Conservation (phyloP, 2,888 invertebrate genomes). For the Monoplex corrugatus region DNA sequence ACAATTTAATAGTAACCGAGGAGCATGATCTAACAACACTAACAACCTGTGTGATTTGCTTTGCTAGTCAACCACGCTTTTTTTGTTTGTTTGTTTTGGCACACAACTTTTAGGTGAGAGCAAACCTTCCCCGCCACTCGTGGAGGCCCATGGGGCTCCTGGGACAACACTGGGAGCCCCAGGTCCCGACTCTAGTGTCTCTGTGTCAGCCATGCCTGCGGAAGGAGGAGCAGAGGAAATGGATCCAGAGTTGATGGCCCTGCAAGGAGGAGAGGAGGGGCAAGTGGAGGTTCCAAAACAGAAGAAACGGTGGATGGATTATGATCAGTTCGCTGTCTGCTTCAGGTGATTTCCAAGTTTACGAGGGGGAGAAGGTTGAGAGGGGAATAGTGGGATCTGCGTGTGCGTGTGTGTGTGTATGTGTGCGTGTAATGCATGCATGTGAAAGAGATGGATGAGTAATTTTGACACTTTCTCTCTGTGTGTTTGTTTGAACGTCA, state of each 20-base stretch:
- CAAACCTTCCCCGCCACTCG: neutral
- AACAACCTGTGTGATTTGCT: too few relatives aligned
- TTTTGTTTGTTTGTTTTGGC: too few relatives aligned
- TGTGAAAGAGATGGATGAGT: too few relatives aligned
- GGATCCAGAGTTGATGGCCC: constrained; percentile 46
- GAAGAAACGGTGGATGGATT: constrained; percentile 80
- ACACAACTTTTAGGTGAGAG: too few relatives aligned
- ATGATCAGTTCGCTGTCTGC: constrained; percentile 79
- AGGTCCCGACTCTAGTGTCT: constrained; percentile 48
- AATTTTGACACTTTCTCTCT: neutral
- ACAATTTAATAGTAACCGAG: too few relatives aligned
- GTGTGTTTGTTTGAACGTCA: neutral
- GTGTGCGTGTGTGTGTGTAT: too few relatives aligned
- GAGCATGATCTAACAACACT: too few relatives aligned
- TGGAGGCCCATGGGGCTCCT: neutral
- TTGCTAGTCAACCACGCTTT: too few relatives aligned
- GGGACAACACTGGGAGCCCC: neutral
- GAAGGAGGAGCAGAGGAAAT: constrained; percentile 59
- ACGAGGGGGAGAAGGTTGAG: neutral
- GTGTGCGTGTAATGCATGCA: neutral
- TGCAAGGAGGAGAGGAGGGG: constrained; percentile 24
- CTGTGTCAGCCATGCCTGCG: constrained; percentile 59
- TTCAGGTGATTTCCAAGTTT: constrained; percentile 73
- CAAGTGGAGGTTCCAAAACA: constrained; percentile 59
- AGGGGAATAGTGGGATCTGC: neutral